phyloP scores from a whole-genome alignment of 2,113 vertebrate genomes.

The Xiphophorus maculatus region DNA sequence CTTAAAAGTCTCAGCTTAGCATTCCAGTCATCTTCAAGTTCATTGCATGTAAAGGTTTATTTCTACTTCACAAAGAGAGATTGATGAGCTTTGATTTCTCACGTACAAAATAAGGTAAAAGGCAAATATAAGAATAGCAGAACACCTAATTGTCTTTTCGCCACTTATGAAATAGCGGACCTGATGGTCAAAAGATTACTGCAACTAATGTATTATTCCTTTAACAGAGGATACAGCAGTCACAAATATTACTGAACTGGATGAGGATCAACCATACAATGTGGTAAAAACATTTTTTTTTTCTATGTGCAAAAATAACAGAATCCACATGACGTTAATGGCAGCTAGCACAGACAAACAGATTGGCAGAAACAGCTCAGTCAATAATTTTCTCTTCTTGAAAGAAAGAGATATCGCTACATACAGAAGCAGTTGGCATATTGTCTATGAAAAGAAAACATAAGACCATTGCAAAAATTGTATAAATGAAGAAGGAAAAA shows the following conservation, averaged over 20 bases:
- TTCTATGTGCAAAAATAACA: no score
- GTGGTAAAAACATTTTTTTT: conserved; percentile 29
- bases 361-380: no score
- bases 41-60: not conserved
- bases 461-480: no score
- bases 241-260: not conserved
- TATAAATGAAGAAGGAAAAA: no score
- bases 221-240: conserved; percentile 19
- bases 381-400: no score
- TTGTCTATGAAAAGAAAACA: no score
- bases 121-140: not conserved
- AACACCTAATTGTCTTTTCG: not conserved
- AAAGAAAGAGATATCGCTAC: no score
- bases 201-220: not conserved
- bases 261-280: conserved; percentile 2
- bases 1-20: no score
- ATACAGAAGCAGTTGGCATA: no score
- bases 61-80: not conserved
- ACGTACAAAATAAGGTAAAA: not conserved
- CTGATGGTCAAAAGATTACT: not conserved
- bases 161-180: not conserved
- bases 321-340: no score
- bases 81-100: not conserved
- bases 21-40: not conserved
- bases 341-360: no score